A percentile compares a stretch with the other conserved stretches of the same genome.
Conservation (phyloP, 1,140 invertebrate genomes). For the Lasaia peninsularis region DNA sequence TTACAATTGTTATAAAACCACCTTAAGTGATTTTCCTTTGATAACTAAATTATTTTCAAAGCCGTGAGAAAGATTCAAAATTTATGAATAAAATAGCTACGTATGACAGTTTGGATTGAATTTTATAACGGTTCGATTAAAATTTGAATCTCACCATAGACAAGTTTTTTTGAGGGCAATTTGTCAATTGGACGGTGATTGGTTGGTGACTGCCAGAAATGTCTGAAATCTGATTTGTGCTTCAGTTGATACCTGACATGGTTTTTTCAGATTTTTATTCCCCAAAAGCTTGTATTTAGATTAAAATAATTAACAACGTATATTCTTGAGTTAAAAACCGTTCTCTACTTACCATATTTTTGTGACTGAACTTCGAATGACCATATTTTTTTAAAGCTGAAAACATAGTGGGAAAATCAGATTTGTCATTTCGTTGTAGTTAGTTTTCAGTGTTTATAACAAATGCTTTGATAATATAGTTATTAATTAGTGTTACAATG, state of each 20-base stretch:
- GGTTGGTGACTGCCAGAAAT: conserved; percentile 30
- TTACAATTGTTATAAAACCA: too few species aligned
- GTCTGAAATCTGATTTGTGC: conserved; percentile 38
- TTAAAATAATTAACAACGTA: neutral
- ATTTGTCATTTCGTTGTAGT: conserved; percentile 18
- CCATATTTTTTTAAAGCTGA: neutral
- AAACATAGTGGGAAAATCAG: conserved; percentile 15
- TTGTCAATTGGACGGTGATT: conserved; percentile 56
- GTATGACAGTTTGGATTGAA: too few species aligned
- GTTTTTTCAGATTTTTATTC: conserved; percentile 38
- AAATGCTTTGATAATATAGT: conserved; percentile 55
- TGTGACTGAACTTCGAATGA: neutral
- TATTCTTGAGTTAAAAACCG: neutral
- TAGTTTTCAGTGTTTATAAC: conserved; percentile 56
- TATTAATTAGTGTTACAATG: conserved; percentile 70
- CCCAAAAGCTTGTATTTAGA: conserved; percentile 3
- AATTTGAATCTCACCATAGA: conserved; percentile 64
- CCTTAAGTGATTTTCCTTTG: too few species aligned
- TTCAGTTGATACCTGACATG: conserved; percentile 62
- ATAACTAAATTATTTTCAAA: too few species aligned
- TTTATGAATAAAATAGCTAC: too few species aligned
- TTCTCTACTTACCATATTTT: neutral
- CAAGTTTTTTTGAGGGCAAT: conserved; percentile 41
- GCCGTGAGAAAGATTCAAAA: too few species aligned
- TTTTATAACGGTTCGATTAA: conserved; percentile 16